phyloP scores from a whole-genome alignment of 1,140 invertebrate genomes.

The Pararge aegeria region DNA sequence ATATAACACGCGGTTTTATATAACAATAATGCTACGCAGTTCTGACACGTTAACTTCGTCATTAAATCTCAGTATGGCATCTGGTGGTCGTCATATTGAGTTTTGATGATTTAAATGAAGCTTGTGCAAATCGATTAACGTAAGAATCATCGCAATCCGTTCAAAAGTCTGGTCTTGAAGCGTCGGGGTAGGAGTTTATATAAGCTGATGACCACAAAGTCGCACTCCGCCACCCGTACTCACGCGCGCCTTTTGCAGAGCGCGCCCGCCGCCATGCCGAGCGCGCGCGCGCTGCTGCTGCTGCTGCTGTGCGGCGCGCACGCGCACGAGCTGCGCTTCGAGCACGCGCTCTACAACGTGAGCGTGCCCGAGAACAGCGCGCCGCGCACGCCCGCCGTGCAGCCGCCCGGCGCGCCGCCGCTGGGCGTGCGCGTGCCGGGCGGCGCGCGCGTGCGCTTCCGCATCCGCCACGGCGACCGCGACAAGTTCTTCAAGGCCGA shows the following conservation, averaged over 20 bases:
- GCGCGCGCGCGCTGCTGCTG: constrained; percentile 62
- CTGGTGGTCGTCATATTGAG: no score
- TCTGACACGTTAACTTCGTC: no score
- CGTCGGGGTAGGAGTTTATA: no score
- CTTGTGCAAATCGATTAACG: no score
- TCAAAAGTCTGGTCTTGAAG: no score
- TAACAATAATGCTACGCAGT: no score
- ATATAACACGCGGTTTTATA: no score
- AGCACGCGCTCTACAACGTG: constrained; percentile 90
- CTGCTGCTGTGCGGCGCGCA: constrained; percentile 52
- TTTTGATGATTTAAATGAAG: no score
- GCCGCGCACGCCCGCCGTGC: constrained; percentile 88
- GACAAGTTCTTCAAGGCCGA: constrained; percentile 97
- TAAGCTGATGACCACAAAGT: no score
- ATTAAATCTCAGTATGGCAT: no score
- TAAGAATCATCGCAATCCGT: no score
- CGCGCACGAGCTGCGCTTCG: constrained; percentile 81
- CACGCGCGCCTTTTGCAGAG: constrained; percentile 35
- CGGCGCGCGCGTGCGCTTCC: constrained; percentile 86
- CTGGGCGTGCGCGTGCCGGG: constrained; percentile 77
- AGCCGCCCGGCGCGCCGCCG: constrained; percentile 79
- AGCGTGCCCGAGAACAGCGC: constrained; percentile 95
- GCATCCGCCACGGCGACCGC: constrained; percentile 91
- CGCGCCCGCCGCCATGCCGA: constrained; percentile 39
- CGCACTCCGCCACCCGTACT: no score